phyloP scores from a whole-genome alignment of 2,113 vertebrate species.

The Oplegnathus fasciatus region DNA sequence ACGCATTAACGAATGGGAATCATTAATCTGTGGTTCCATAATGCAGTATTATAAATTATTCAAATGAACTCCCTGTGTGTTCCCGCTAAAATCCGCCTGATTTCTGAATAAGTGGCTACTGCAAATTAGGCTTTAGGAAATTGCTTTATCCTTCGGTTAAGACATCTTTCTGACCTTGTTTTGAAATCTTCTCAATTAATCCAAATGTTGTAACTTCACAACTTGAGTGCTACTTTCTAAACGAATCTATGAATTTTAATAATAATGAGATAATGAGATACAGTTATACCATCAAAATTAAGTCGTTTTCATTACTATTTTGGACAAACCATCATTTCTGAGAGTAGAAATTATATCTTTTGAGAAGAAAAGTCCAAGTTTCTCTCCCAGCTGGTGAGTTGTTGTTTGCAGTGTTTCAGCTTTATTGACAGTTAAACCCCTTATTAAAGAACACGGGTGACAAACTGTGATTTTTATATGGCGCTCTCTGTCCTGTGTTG shows the following conservation, averaged over 20 bases:
- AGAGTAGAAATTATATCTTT: not conserved
- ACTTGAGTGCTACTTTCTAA: not conserved
- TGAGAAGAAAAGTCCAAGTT: not conserved
- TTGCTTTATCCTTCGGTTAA: not conserved
- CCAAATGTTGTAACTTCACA: not conserved
- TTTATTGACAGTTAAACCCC: constrained; percentile 15
- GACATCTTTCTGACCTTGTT: not conserved
- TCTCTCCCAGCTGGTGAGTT: not conserved
- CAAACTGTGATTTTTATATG: constrained; percentile 24
- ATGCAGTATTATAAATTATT: constrained; percentile 18
- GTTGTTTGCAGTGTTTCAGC: constrained; percentile 3
- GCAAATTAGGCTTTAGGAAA: not conserved
- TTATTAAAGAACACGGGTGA: constrained; percentile 1
- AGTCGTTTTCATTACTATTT: not conserved
- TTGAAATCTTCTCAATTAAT: not conserved
- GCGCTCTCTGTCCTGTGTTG: constrained; percentile 48
- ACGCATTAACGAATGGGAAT: not conserved
- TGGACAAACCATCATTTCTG: not conserved
- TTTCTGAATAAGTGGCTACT: not conserved
- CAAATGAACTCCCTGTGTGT: not conserved
- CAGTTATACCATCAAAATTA: not conserved
- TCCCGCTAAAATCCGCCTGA: not conserved
- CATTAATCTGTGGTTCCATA: not conserved
- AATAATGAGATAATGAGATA: not conserved
- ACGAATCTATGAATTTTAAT: not conserved